Base-by-base conservation (phyloP, 1,140 invertebrate genomes). In the Drosophila bocki region DNA sequence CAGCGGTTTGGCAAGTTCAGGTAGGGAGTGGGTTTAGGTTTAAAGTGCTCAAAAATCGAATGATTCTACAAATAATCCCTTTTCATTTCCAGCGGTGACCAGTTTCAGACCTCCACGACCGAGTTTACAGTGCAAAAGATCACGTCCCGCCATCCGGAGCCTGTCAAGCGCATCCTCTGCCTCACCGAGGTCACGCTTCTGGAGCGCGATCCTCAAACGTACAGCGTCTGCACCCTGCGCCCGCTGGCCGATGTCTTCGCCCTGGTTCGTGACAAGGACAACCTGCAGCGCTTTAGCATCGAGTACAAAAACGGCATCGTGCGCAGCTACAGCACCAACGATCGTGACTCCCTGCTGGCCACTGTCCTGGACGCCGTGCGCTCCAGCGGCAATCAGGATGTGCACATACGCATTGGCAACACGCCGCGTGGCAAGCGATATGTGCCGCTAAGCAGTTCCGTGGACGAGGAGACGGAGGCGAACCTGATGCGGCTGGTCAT, bases 381-480 rank as follows among this genome's bases (percentile, higher is more conserved):
- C 80, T 98, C 98, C 17, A 98, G 98, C 29, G 99, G 99, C 2
- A 99, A 99, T 93, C 95, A 97, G 85, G 98, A 99, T 94, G 97
- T 99, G n/a, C 98, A 99, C 94, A 97, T 99, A 3, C 97, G 97
- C 87, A 98, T 98, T 94, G 94, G 94, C 54, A 94, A 94, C 17
- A 98, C 98, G 48, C 95, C 96, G 47, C 94, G 98, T 67, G 97
- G 97, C 0, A 96, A 97, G 83, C 94, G 99, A 71, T 95, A 99
- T 67, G 97, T 98, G 42, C 98, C 98, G 26, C 94, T 99, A 45
- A 96, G 96, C 88, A 95, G 96, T 47, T 95, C 96, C 8, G 96
- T 99, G 1, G 99, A 99, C 86, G 98, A 99, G 93, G 99, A 99
- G 93, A 96, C 98, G 2, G 99, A 99, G 94, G 96, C 96, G 9